phyloP scores from a whole-genome alignment of 2,113 vertebrate species.

The Psittacara wagleri region DNA sequence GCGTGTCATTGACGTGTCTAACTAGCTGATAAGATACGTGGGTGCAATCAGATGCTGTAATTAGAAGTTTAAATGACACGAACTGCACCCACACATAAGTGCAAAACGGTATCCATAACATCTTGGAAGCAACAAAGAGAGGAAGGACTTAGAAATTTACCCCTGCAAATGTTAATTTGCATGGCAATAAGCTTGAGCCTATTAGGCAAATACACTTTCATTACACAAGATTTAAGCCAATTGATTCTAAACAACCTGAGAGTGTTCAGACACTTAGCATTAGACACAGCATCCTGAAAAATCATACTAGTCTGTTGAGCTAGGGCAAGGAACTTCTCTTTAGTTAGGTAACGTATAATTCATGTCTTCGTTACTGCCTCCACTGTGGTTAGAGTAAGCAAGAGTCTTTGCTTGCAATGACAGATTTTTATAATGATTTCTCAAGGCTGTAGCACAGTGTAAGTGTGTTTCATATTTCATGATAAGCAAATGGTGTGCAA shows the following conservation, averaged over 20 bases:
- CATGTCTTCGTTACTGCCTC: background rate
- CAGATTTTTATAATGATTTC: conserved; percentile 48
- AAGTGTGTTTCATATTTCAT: background rate
- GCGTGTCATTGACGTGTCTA: conserved; percentile 38
- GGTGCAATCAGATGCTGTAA: conserved; percentile 58
- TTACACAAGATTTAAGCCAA: conserved; percentile 53
- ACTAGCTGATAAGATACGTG: conserved; percentile 58
- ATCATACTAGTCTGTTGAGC: conserved; percentile 27
- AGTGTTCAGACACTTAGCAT: conserved; percentile 17
- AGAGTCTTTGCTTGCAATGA: background rate
- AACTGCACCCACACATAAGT: conserved; percentile 63
- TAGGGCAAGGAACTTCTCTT: conserved; percentile 35
- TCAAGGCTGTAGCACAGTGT: background rate
- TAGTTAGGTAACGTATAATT: conserved; percentile 1
- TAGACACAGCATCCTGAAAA: conserved; percentile 25
- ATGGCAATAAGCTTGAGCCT: conserved; percentile 29
- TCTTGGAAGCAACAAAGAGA: conserved; percentile 53
- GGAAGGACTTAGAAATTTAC: conserved; percentile 24
- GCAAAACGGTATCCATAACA: conserved; percentile 44
- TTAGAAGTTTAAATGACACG: conserved; percentile 65
- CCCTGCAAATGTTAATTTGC: conserved; percentile 47
- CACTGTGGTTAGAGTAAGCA: background rate
- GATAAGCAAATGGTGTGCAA: conserved; percentile 3
- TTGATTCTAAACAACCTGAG: conserved; percentile 45
- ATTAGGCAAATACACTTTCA: conserved; percentile 44